Evolutionary conservation across 2,888 invertebrate species (phyloP).

Genomic region (Lathronympha strigana): DNA sequence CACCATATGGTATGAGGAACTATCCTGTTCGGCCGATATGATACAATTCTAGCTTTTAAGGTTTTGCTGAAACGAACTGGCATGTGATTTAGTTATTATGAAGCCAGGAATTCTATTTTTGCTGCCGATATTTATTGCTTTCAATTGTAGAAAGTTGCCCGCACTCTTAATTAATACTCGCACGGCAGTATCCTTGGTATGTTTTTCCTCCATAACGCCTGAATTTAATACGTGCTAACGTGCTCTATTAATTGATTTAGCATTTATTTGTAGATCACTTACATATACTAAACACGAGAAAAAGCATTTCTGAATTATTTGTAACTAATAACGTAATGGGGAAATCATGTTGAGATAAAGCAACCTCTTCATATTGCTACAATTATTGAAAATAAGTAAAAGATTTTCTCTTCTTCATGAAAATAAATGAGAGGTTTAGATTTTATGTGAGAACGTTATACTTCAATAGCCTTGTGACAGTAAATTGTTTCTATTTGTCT

Average conservation of each 20-base stretch:
- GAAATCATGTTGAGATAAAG: background rate
- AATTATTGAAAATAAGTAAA: slow-evolving; percentile 1
- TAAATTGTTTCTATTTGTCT: too few species aligned
- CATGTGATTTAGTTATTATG: slow-evolving; percentile 13
- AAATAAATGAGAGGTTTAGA: too few species aligned
- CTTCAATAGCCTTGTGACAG: too few species aligned
- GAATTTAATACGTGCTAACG: too few species aligned
- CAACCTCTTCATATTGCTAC: slow-evolving; percentile 9
- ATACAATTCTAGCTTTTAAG: slow-evolving; percentile 20
- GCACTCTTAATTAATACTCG: background rate
- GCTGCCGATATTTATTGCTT: background rate
- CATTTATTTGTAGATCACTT: background rate
- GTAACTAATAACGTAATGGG: slow-evolving; percentile 7
- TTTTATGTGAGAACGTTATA: too few species aligned
- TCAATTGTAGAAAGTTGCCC: background rate
- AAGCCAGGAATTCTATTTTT: slow-evolving; percentile 3
- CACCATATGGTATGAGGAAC: slow-evolving; percentile 51
- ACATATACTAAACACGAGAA: background rate
- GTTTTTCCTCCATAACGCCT: too few species aligned
- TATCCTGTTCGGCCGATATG: slow-evolving; percentile 46
- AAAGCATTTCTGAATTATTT: background rate
- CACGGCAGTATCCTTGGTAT: background rate
- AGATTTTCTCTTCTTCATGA: background rate
- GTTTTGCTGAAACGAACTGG: slow-evolving; percentile 22
- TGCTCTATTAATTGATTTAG: too few species aligned